Conservation (phyloP, 2,888 invertebrate genomes). For the Oxyteleia sp. region DNA sequence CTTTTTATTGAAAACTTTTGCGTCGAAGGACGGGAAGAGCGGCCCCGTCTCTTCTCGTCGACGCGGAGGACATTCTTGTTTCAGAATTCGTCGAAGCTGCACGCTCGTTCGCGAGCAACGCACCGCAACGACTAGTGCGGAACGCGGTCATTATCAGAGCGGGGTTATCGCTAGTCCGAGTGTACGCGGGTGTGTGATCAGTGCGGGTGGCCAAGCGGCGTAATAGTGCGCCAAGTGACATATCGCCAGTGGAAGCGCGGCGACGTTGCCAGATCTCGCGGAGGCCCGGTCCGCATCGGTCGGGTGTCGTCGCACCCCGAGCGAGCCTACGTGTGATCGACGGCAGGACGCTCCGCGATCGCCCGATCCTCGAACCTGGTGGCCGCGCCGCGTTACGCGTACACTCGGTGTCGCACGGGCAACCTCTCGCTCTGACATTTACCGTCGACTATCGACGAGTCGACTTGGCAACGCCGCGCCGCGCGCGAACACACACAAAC, state of each 20-base stretch:
- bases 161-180: too few species aligned
- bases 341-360: background rate
- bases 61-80: conserved; percentile 85
- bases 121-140: too few species aligned
- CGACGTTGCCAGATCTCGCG: background rate
- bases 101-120: conserved; percentile 79
- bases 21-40: conserved; percentile 82
- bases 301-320: background rate
- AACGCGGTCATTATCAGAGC: too few species aligned
- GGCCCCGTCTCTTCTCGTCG: conserved; percentile 75
- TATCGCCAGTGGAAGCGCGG: background rate
- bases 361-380: background rate
- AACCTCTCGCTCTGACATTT: conserved; percentile 74
- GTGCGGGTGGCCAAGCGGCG: background rate
- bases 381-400: background rate
- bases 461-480: conserved; percentile 84
- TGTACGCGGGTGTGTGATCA: conserved; percentile 25
- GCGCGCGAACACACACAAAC: conserved; percentile 74
- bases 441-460: conserved; percentile 75
- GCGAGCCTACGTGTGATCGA: background rate
- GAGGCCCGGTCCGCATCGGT: background rate
- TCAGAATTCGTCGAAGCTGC: conserved; percentile 84
- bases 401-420: conserved; percentile 9
- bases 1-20: too few species aligned
- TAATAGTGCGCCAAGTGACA: background rate